Evolutionary conservation across 2,888 invertebrate species (phyloP), one percentile per base, ranked within the genome.

Genomic region (Conistra vaccinii): DNA sequence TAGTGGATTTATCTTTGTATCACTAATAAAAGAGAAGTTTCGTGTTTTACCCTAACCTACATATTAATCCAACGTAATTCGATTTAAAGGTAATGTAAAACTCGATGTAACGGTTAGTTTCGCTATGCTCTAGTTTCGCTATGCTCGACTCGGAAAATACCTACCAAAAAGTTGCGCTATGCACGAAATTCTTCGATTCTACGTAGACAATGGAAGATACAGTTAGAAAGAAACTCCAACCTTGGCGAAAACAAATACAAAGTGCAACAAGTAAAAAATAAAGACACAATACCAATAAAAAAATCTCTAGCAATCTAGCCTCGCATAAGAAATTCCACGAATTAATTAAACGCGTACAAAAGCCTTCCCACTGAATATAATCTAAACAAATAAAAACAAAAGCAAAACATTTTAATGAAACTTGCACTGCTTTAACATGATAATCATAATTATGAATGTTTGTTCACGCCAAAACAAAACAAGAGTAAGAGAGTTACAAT

Each of bases 361-460:
- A 53, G 32, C 48, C 35, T 65, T 32, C 32, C 32, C 17, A 57
- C 39, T 55, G 42, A 23, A 51, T 20, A n/a, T 14, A 70, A 17
- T 32, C n/a, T 29, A n/a, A 55, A 65, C 67, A 63, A 51, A 57
- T 57, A 75, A 70, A 62, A 70, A 62, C 32, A 48, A 73, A 65
- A 29, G 10, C 42, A 45, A 9, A 69, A 72, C 17, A 62, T 39
- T 51, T 14, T 69, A 76, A 84, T 76, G 35, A 68, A 69, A 71
- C 61, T 66, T 67, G 57, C 62, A 69, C 65, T 69, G 72, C 60
- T 73, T 65, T 42, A 82, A 80, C 78, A 85, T 80, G 86, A 81
- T 90, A 88, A 89, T 89, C 83, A 86, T 84, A 86, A 83, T 82
- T 80, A 86, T 85, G 83, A 87, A 81, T 88, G 85, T 88, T 86